phyloP scores from a whole-genome alignment of 2,113 vertebrate genomes.

The Tichodroma muraria region DNA sequence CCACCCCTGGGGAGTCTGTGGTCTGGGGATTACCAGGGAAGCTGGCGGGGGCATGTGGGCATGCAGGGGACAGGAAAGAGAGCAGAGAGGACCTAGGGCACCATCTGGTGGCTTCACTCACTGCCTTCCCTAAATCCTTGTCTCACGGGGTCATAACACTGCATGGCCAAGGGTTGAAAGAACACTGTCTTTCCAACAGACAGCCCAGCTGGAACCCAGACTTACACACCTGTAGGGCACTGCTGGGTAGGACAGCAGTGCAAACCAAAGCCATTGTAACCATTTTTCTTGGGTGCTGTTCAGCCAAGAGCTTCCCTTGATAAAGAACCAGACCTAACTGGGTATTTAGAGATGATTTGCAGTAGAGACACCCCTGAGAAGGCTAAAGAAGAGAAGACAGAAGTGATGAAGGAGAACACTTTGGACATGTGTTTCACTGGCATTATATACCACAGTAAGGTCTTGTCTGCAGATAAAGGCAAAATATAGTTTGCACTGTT shows the following conservation, averaged over 20 bases:
- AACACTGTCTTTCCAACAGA: neutral
- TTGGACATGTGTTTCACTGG: neutral
- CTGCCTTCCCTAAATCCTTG: constrained; percentile 20
- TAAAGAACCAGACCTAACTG: neutral
- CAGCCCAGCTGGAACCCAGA: neutral
- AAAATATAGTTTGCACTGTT: neutral
- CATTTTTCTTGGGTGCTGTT: neutral
- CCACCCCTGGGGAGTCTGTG: neutral
- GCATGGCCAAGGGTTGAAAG: neutral
- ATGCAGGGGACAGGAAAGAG: neutral
- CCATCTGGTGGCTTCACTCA: constrained; percentile 63
- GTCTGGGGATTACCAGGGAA: neutral
- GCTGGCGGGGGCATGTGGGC: neutral
- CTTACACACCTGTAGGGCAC: neutral
- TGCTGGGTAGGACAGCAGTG: neutral
- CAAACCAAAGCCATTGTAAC: neutral
- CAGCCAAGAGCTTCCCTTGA: neutral
- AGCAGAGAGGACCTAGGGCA: constrained; percentile 58
- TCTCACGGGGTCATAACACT: neutral
- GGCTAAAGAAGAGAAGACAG: neutral
- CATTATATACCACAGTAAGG: neutral
- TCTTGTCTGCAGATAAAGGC: neutral
- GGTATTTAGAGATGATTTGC: neutral
- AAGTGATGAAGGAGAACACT: neutral
- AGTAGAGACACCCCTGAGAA: neutral